Conservation (phyloP, 1,140 invertebrate genomes). For the Dinoponera quadriceps region DNA sequence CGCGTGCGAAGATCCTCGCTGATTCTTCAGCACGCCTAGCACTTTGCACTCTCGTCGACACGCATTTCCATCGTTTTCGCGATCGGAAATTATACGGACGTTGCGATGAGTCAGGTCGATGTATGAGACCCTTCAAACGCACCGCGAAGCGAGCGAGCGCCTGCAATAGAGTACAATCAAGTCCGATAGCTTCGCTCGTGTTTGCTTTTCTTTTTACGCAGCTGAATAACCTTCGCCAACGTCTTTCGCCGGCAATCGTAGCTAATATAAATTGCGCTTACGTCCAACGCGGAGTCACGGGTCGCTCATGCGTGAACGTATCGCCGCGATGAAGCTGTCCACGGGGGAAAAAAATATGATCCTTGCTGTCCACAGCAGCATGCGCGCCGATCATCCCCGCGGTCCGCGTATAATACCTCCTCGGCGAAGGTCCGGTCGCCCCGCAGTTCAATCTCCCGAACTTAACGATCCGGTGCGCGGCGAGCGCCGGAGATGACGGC, state of each 20-base stretch:
- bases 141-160: background rate
- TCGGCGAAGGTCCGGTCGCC: slow-evolving; percentile 3
- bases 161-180: no score
- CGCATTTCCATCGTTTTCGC: no score
- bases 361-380: background rate
- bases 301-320: background rate
- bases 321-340: slow-evolving; percentile 12
- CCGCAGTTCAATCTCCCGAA: slow-evolving; percentile 52
- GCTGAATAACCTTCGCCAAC: slow-evolving; percentile 61
- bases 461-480: slow-evolving; percentile 52
- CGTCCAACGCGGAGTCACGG: background rate
- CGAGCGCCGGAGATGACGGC: slow-evolving; percentile 51
- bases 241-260: slow-evolving; percentile 37
- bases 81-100: no score
- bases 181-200: slow-evolving; percentile 14
- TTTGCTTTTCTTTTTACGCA: background rate
- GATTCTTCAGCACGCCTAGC: no score
- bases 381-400: background rate
- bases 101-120: no score
- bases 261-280: background rate
- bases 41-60: no score
- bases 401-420: slow-evolving; percentile 21
- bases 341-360: slow-evolving; percentile 16
- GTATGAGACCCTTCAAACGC: no score
- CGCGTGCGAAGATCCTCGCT: no score